Percentiles rank a stretch among this genome's conserved stretches.
Evolutionary conservation across 2,797 vertebrate species (phyloP).

Genomic region (Melanogrammus aeglefinus): DNA sequence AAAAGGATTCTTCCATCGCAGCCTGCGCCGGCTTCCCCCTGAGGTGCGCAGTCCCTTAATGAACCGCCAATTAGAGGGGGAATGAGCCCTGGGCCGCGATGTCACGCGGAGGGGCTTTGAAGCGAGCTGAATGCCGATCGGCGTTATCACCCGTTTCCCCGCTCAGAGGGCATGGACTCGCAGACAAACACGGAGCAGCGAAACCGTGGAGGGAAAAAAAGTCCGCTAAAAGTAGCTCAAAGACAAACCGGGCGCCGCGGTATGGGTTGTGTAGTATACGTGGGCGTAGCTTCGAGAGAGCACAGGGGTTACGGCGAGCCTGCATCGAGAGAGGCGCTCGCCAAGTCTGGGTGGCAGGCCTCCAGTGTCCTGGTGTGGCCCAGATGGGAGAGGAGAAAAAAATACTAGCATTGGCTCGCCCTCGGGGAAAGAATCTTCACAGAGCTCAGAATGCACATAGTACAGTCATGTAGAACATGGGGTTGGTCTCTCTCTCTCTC

Average conservation of each 20-base stretch:
- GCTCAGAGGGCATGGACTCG: slow-evolving; percentile 47
- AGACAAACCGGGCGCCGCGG: slow-evolving; percentile 34
- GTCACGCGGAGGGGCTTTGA: slow-evolving; percentile 67
- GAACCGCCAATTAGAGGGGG: slow-evolving; percentile 73
- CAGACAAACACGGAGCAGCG: slow-evolving; percentile 45
- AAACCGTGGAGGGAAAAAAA: slow-evolving; percentile 34
- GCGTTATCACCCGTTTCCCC: slow-evolving; percentile 47
- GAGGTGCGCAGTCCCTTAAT: slow-evolving; percentile 67
- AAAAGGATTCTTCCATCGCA: slow-evolving; percentile 52
- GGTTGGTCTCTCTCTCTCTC: slow-evolving; percentile 25
- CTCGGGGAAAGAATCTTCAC: neutral
- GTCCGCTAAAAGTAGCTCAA: slow-evolving; percentile 70
- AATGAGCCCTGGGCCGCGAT: slow-evolving; percentile 66
- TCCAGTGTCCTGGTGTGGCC: neutral
- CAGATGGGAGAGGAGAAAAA: neutral
- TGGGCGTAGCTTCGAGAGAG: slow-evolving; percentile 37
- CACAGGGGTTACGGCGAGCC: neutral
- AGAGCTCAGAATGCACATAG: neutral
- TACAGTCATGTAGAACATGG: slow-evolving; percentile 6
- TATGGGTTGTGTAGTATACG: slow-evolving; percentile 34
- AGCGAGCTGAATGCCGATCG: slow-evolving; percentile 66
- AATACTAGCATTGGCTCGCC: neutral
- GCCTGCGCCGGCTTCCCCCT: slow-evolving; percentile 44
- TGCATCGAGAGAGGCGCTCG: neutral
- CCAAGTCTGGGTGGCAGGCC: neutral